Percentiles rank a stretch among this genome's conserved stretches.
These are phyloP conservation scores for Psephotus haematonotus DNA, from an alignment of 2,113 vertebrate species.

Conservation along the genomic window DNA sequence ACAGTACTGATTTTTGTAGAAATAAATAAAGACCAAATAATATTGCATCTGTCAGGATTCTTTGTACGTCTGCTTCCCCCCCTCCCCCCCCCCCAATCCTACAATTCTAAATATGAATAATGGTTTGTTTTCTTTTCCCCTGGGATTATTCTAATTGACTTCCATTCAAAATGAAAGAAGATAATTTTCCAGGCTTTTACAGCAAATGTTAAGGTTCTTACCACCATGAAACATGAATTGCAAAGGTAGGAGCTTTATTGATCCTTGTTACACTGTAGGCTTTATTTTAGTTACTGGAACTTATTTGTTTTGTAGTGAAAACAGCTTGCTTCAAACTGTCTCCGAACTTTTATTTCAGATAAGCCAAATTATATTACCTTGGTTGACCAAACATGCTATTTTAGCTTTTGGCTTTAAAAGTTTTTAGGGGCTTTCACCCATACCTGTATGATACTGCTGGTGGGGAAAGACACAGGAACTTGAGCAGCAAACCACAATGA, in stretches of 20 bases:
- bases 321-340: neutral
- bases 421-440: neutral
- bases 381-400: neutral
- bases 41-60: neutral
- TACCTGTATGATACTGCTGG: neutral
- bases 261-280: neutral
- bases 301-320: neutral
- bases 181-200: neutral
- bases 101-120: neutral
- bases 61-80: neutral
- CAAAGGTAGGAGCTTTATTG: neutral
- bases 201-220: neutral
- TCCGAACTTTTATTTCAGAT: neutral
- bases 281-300: neutral
- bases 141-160: neutral
- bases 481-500: neutral
- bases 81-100: neutral
- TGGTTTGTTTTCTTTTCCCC: neutral
- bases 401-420: neutral
- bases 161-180: neutral
- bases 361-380: neutral
- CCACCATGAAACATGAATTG: neutral
- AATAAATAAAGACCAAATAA: neutral
- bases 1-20: neutral
- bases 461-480: neutral